Evolutionary conservation across 2,888 invertebrate genomes (phyloP).

Genomic region (Pandemis cinnamomeana): DNA sequence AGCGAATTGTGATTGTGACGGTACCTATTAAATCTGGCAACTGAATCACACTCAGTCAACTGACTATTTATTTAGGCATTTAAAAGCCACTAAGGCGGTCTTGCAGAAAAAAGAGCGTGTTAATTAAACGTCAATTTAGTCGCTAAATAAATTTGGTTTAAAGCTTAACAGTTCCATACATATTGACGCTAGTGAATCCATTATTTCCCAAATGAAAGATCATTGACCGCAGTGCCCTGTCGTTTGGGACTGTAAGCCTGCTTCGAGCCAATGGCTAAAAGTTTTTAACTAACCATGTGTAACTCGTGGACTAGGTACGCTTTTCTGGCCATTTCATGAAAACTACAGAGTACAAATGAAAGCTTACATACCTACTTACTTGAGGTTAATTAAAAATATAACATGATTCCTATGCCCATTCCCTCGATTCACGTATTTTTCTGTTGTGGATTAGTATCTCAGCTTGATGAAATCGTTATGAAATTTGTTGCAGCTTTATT

Average conservation of each 20-base stretch:
- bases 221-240: background rate
- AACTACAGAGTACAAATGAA: background rate
- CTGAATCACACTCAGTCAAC: too few relatives aligned
- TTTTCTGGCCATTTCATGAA: background rate
- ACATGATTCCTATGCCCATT: too few relatives aligned
- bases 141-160: too few relatives aligned
- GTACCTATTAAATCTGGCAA: too few relatives aligned
- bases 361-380: background rate
- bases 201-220: background rate
- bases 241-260: background rate
- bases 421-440: background rate
- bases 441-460: background rate
- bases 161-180: too few relatives aligned
- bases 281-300: slow-evolving; percentile 3
- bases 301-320: background rate
- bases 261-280: background rate
- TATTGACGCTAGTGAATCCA: too few relatives aligned
- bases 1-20: too few relatives aligned
- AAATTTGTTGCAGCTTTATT: background rate
- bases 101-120: too few relatives aligned
- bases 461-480: background rate
- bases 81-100: too few relatives aligned
- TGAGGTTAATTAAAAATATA: slow-evolving; percentile 4
- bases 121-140: too few relatives aligned
- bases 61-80: too few relatives aligned